phyloP scores from a whole-genome alignment of 2,888 invertebrate genomes.

The Caenorhabditis japonica region DNA sequence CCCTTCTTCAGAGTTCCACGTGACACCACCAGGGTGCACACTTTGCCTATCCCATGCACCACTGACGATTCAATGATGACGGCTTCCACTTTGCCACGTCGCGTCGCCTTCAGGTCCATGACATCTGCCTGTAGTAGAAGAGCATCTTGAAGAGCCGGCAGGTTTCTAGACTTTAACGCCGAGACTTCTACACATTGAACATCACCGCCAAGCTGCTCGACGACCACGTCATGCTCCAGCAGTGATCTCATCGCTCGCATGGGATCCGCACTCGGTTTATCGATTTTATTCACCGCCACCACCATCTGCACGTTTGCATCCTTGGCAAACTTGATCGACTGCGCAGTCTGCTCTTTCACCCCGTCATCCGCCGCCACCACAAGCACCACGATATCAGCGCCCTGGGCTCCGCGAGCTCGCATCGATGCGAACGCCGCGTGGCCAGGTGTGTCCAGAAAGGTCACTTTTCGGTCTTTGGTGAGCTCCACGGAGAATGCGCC shows the following conservation, averaged over 20 bases:
- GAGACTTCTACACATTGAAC: slow-evolving; percentile 92
- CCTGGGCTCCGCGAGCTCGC: slow-evolving; percentile 92
- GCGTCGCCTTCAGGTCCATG: slow-evolving; percentile 88
- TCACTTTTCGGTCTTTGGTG: slow-evolving; percentile 80
- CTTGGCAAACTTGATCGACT: slow-evolving; percentile 86
- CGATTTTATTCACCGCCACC: slow-evolving; percentile 98
- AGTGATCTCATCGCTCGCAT: slow-evolving; percentile 85
- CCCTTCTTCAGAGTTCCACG: slow-evolving; percentile 88
- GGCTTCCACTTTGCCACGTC: slow-evolving; percentile 88
- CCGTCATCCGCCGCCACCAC: slow-evolving; percentile 99
- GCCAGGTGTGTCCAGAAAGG: slow-evolving; percentile 98
- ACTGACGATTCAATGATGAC: slow-evolving; percentile 89
- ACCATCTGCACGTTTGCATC: slow-evolving; percentile 87
- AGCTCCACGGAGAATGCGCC: slow-evolving; percentile 87
- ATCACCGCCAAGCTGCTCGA: slow-evolving; percentile 92
- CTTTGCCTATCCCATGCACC: slow-evolving; percentile 83
- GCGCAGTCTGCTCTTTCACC: slow-evolving; percentile 94
- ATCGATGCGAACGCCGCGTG: slow-evolving; percentile 97
- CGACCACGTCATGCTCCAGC: slow-evolving; percentile 85
- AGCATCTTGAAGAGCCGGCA: slow-evolving; percentile 79
- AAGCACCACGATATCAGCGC: slow-evolving; percentile 87
- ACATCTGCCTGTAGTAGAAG: slow-evolving; percentile 82
- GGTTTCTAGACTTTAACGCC: slow-evolving; percentile 83
- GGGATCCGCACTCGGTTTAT: slow-evolving; percentile 91
- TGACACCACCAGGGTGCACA: slow-evolving; percentile 88